Evolutionary conservation across 2,113 vertebrate genomes (phyloP).

Genomic region (Sturnira hondurensis): DNA sequence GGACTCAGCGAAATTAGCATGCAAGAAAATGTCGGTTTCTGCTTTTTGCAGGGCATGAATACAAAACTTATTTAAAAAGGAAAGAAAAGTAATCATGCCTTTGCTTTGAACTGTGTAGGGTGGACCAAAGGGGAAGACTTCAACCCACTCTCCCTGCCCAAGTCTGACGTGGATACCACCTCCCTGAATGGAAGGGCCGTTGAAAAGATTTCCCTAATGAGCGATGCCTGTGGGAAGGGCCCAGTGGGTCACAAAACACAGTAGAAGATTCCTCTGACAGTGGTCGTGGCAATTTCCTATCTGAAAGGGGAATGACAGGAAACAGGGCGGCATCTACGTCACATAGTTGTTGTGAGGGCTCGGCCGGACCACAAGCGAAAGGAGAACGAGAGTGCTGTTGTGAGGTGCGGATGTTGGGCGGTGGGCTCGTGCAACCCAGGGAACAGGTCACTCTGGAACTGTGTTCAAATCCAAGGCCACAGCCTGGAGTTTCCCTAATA

Average conservation of each 20-base stretch:
- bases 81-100: background rate
- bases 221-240: background rate
- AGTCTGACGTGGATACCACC: background rate
- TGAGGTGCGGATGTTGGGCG: fast-evolving
- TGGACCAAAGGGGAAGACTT: background rate
- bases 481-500: background rate
- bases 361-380: background rate
- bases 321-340: background rate
- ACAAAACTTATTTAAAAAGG: background rate
- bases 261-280: background rate
- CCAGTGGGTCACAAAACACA: background rate
- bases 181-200: background rate
- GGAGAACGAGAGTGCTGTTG: fast-evolving
- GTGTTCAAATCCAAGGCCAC: background rate
- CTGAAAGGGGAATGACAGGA: background rate
- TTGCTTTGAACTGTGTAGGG: background rate
- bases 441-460: background rate
- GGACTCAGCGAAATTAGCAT: conserved; percentile 52
- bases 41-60: background rate
- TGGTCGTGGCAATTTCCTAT: background rate
- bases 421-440: no score
- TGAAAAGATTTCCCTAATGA: background rate
- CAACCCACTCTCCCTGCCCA: background rate
- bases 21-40: background rate
- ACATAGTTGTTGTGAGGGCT: background rate